Evolutionary conservation across 2,113 vertebrate genomes (phyloP), one percentile per base, ranked within the genome.

Genomic region (Chlorocebus sabaeus): DNA sequence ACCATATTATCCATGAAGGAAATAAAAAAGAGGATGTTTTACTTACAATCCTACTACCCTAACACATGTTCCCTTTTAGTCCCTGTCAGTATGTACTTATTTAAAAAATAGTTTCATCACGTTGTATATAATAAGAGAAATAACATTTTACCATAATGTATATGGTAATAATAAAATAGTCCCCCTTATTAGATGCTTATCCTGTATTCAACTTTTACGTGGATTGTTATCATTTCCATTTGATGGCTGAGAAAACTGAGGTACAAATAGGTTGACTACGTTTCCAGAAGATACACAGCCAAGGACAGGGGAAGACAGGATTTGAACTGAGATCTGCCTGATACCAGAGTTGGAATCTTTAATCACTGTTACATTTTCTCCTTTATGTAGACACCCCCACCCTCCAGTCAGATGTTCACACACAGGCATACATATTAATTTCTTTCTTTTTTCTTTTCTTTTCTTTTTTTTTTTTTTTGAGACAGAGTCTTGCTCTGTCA

Each of bases 101-200:
- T 97, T 96, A 25, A 95, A 97, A 96, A 90, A 96, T 96, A 97
- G 97, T 97, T 98, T 93, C 85, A 95, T 90, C 81, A 96, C 59
- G 75, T 91, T 97, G 92, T 52, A 78, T 90, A 82, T 94, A 96
- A 90, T 80, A 93, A 92, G 80, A 96, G 64, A 96, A 97, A 93
- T 61, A 97, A 82, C 59, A 30, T 43, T 85, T 97, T 78, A 68
- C 85, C 52, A 32, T 30, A 48, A 35, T 35, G 0, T 50, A 73
- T 64, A 8, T 17, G 40, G 48, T 67, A 90, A 89, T 40, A 64
- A 23, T 27, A 81, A 87, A 93, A 68, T 17, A 52, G 8, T 4
- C 73, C n/a, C 35, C 55, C 18, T 95, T 85, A 11, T 1, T 72
- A 52, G 92, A 38, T 27, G 20, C 12, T 59, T 40, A 45, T 50